phyloP scores from a whole-genome alignment of 1,140 invertebrate species.

The Macrobrachium nipponense region DNA sequence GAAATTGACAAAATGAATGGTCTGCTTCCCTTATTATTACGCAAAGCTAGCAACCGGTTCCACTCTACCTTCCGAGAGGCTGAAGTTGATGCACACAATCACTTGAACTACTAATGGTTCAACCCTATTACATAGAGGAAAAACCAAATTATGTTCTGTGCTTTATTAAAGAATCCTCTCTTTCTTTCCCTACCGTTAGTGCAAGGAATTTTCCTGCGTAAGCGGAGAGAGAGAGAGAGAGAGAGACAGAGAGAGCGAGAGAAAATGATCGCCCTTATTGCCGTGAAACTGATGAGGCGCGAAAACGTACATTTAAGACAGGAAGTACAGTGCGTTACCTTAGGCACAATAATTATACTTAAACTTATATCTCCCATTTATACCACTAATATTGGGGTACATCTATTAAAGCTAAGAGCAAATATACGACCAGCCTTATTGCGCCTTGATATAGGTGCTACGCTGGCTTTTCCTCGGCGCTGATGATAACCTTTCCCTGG shows the following conservation, averaged over 20 bases:
- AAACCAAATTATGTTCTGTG: too few species aligned
- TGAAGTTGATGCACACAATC: too few species aligned
- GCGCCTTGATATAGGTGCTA: background rate
- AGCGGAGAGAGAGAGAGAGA: constrained; percentile 35
- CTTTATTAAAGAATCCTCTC: too few species aligned
- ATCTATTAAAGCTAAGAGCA: constrained; percentile 26
- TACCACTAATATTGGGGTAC: constrained; percentile 33
- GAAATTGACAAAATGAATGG: too few species aligned
- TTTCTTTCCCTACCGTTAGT: too few species aligned
- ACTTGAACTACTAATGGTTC: too few species aligned
- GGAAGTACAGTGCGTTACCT: constrained; percentile 28
- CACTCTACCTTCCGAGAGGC: too few species aligned
- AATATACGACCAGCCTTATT: background rate
- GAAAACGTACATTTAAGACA: constrained; percentile 5
- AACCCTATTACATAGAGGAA: too few species aligned
- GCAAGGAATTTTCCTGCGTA: background rate
- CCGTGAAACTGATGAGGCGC: background rate
- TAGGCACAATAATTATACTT: constrained; percentile 37
- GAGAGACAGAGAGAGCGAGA: background rate
- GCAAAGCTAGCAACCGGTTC: too few species aligned
- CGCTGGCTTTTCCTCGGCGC: constrained; percentile 2
- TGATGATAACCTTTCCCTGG: background rate
- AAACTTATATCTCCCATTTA: constrained; percentile 33
- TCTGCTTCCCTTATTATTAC: too few species aligned
- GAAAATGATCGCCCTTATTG: background rate